Conservation (phyloP, 2,113 vertebrate species). For the Caretta caretta region DNA sequence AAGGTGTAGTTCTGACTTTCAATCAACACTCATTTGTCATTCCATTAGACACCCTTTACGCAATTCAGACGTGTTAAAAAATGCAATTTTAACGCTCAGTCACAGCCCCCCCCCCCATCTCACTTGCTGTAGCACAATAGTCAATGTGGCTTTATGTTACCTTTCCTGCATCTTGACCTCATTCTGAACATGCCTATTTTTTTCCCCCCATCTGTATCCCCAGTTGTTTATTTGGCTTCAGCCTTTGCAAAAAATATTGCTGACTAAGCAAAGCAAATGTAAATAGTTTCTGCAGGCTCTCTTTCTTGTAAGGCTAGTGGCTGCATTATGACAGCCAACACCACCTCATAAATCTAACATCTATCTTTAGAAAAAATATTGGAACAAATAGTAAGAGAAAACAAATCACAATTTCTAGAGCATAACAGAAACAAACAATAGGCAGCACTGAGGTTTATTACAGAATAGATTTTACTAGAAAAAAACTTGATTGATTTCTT, state of each 20-base stretch:
- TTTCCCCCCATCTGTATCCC: not conserved
- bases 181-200: not conserved
- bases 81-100: not conserved
- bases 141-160: not conserved
- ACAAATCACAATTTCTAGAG: not conserved
- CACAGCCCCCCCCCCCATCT: not conserved
- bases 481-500: not conserved
- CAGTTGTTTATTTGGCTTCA: not conserved
- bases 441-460: not conserved
- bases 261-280: not conserved
- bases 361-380: not conserved
- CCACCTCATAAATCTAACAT: rapidly evolving
- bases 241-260: not conserved
- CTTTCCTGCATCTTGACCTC: not conserved
- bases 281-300: not conserved
- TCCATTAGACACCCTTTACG: not conserved
- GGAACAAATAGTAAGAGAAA: not conserved
- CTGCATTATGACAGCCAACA: not conserved
- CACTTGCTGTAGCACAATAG: rapidly evolving
- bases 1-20: not conserved
- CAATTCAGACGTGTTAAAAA: not conserved
- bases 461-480: not conserved
- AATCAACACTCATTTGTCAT: not conserved
- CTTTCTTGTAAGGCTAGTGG: not conserved
- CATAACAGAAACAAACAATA: not conserved